These are phyloP conservation scores for Cerceris ruficornis DNA, from an alignment of 2,888 invertebrate genomes.

Conservation along the genomic window DNA sequence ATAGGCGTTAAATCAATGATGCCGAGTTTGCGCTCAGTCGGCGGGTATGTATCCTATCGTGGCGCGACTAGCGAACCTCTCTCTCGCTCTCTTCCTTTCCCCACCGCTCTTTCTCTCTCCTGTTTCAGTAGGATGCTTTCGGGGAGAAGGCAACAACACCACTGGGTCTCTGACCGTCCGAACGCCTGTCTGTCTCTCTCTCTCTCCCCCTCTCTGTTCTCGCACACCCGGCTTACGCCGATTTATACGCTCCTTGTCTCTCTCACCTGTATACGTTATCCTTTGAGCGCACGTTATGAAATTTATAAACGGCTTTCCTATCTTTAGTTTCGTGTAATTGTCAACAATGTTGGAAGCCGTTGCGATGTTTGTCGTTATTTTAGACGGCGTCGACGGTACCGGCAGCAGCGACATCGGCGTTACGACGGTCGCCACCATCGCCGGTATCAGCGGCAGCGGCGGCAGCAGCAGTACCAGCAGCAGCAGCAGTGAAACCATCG, in stretches of 20 bases:
- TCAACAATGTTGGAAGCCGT: not conserved
- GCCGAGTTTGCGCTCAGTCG: conserved; percentile 77
- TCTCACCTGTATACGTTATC: too few relatives aligned
- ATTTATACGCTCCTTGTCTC: too few relatives aligned
- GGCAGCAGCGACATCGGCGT: not conserved
- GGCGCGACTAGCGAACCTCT: conserved; percentile 66
- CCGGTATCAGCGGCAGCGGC: not conserved
- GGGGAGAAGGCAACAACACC: too few relatives aligned
- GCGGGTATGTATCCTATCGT: conserved; percentile 64
- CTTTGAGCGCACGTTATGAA: too few relatives aligned
- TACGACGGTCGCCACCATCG: conserved; percentile 7
- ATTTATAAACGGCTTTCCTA: too few relatives aligned
- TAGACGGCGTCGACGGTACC: not conserved
- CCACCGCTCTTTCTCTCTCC: too few relatives aligned
- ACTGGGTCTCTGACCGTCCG: too few relatives aligned
- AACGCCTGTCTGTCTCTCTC: not conserved
- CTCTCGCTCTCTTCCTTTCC: not conserved
- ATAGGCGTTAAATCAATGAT: conserved; percentile 80
- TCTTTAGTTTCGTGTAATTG: not conserved
- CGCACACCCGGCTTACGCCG: too few relatives aligned
- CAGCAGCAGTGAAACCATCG: too few relatives aligned
- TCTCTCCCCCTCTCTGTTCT: not conserved
- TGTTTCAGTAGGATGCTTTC: too few relatives aligned
- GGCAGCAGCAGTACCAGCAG: not conserved
- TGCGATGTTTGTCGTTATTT: not conserved